Percentiles rank a stretch among this genome's conserved stretches.
Conservation (phyloP, 1,140 invertebrate species). For the Orchesella cincta region DNA sequence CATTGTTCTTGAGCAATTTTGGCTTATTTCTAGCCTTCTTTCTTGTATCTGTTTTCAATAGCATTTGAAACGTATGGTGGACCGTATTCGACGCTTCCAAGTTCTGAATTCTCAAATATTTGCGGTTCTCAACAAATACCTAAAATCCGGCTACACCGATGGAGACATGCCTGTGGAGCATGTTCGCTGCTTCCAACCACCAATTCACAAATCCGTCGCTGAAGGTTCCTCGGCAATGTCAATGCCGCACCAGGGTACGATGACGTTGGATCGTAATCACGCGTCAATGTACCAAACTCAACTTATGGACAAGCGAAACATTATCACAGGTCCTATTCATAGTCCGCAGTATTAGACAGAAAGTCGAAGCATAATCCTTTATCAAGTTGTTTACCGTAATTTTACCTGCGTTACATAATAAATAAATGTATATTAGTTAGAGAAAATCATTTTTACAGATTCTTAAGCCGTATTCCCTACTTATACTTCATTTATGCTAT, state of each 20-base stretch:
- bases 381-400: too few species aligned
- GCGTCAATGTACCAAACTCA: not conserved
- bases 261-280: constrained; percentile 50
- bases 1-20: not conserved
- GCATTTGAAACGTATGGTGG: constrained; percentile 95
- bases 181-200: constrained; percentile 94
- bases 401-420: too few species aligned
- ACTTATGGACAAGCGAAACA: not conserved
- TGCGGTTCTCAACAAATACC: constrained; percentile 92
- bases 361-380: too few species aligned
- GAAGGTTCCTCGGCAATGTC: constrained; percentile 42
- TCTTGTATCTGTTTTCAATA: constrained; percentile 59
- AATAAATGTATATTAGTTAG: too few species aligned
- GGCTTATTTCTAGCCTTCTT: not conserved
- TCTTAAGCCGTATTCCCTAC: too few species aligned
- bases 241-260: constrained; percentile 39
- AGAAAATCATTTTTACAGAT: too few species aligned
- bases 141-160: constrained; percentile 74
- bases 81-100: constrained; percentile 95
- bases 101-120: constrained; percentile 99
- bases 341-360: constrained; percentile 32
- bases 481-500: too few species aligned
- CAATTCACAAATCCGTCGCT: constrained; percentile 74
- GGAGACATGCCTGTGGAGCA: constrained; percentile 90
- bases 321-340: constrained; percentile 11